Conservation (phyloP, 2,888 invertebrate species). For the Philereme vetulata region DNA sequence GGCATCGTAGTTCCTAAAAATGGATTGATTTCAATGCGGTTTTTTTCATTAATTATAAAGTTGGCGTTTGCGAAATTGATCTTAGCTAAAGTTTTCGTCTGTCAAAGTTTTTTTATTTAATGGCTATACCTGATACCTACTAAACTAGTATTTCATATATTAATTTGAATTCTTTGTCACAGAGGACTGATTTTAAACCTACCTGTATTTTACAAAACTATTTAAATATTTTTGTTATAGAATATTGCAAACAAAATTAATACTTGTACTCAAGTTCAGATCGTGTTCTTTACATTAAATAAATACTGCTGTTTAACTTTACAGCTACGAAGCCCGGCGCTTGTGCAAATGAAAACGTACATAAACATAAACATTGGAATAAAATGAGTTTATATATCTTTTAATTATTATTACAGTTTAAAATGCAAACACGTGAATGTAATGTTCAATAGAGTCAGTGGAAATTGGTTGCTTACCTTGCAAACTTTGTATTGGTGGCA, state of each 20-base stretch:
- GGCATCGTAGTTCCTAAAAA: no score
- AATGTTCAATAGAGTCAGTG: constrained; percentile 15
- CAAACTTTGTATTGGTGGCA: neutral
- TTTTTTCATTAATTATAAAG: no score
- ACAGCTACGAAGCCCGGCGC: constrained; percentile 43
- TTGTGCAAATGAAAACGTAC: constrained; percentile 60
- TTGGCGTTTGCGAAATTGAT: no score
- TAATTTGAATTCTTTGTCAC: no score
- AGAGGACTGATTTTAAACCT: no score
- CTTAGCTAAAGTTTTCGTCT: no score
- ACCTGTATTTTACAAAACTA: neutral
- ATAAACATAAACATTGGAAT: constrained; percentile 64
- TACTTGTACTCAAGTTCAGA: constrained; percentile 20
- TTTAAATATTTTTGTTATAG: constrained; percentile 6
- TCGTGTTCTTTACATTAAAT: constrained; percentile 46
- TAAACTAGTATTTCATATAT: no score
- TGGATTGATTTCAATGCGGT: no score
- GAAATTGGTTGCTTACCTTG: constrained; percentile 5
- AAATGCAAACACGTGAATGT: constrained; percentile 22
- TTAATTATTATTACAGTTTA: constrained; percentile 43
- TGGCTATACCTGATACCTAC: no score
- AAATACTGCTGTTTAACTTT: constrained; percentile 57
- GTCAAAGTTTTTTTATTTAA: no score
- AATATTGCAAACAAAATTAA: constrained; percentile 23
- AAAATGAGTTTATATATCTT: constrained; percentile 52